Conservation (phyloP, 2,888 invertebrate genomes). For the Erannis defoliaria region DNA sequence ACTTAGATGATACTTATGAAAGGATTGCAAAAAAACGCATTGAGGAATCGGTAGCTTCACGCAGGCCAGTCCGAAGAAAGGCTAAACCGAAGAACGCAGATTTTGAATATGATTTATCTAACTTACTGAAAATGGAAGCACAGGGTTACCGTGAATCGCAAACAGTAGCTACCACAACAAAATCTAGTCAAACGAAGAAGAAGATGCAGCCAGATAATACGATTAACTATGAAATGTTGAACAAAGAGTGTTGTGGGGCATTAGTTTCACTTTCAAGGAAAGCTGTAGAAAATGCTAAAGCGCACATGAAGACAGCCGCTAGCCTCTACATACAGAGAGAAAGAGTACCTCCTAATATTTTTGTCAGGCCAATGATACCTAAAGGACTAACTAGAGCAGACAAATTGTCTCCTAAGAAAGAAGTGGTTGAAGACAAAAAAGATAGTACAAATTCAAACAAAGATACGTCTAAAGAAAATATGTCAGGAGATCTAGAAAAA, state of each 20-base stretch:
- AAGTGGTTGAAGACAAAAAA: conserved; percentile 68
- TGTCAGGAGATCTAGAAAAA: conserved; percentile 36
- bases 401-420: conserved; percentile 76
- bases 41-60: conserved; percentile 64
- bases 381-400: conserved; percentile 64
- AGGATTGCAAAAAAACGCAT: conserved; percentile 58
- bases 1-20: conserved; percentile 75
- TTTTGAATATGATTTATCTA: conserved; percentile 90
- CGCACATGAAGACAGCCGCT: conserved; percentile 67
- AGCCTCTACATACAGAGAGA: conserved; percentile 60
- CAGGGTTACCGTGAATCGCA: conserved; percentile 79
- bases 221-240: conserved; percentile 63
- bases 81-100: conserved; percentile 89
- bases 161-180: conserved; percentile 53
- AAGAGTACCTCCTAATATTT: conserved; percentile 60
- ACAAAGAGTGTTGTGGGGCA: conserved; percentile 75
- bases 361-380: conserved; percentile 75
- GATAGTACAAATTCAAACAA: conserved; percentile 91
- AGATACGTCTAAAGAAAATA: conserved; percentile 63
- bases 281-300: conserved; percentile 66
- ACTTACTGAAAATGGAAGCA: conserved; percentile 83
- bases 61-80: conserved; percentile 88
- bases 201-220: conserved; percentile 60
- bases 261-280: conserved; percentile 69
- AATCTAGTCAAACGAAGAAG: conserved; percentile 67